Base-by-base conservation (phyloP, 1,140 invertebrate species). In the Episyrphus balteatus region DNA sequence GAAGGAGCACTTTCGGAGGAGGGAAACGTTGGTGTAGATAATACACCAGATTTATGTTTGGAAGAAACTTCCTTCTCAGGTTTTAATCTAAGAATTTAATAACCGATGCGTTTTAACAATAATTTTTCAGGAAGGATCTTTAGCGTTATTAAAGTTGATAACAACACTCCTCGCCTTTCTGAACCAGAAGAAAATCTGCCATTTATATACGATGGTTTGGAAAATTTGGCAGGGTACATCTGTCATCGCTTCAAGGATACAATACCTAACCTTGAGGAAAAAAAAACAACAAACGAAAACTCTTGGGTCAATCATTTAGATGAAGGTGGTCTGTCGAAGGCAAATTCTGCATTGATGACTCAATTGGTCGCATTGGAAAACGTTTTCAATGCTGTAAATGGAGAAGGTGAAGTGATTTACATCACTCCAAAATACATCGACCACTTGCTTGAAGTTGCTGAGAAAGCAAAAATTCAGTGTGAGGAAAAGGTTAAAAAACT, bases 1-100 rank as follows among this genome's bases (percentile, higher is more conserved):
- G 50, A 48, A 12, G 50, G 37, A 3, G 42, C 50, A 17, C 18
- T 51, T 2, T 48, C 42, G 34, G 38, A 12, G 2, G 10, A 12
- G 17, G 39, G 36, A 14, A 51, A 54, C 40, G 47, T 51, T 44
- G 50, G n/a, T 9, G n/a, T 34, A 34, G 33, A 34, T 34, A n/a
- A 34, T n/a, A 34, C 33, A 9, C 33, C 33, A 10, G 33, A 34
- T n/a, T 10, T 34, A 34, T 9, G n/a, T n/a, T 10, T 9, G 33
- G 9, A 9, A n/a, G 33, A 34, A n/a, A 34, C 9, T 9, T 34
- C 33, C n/a, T 34, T 34, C 9, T 10, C 33, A 10, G 33, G 33
- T 34, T 10, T 34, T 34, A n/a, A 10, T 34, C n/a, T 10, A 34
- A 34, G n/a, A 10, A 9, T 10, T 34, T 34, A 9, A 10, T 34